Evolutionary conservation across 2,113 vertebrate species (phyloP).

Genomic region (Phoxinus phoxinus): DNA sequence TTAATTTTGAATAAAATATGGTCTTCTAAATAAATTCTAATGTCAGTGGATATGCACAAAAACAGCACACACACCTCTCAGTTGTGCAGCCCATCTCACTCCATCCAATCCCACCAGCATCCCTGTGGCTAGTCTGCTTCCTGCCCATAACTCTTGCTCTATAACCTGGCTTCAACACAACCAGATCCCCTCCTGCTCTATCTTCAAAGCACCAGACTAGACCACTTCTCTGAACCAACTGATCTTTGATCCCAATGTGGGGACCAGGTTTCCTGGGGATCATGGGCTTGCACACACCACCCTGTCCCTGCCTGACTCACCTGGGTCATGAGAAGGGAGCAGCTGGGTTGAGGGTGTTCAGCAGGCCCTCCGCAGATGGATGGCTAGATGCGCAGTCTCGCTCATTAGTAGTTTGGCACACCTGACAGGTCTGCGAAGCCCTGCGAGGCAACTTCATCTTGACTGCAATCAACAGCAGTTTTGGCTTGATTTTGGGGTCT

Average conservation of each 20-base stretch:
- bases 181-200: constrained; percentile 31
- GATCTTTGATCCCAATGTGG: constrained; percentile 53
- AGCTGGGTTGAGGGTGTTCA: constrained; percentile 51
- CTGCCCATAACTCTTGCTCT: constrained; percentile 8
- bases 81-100: not conserved
- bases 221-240: constrained; percentile 43
- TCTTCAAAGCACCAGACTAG: constrained; percentile 55
- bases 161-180: constrained; percentile 19
- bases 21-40: not conserved
- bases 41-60: not conserved
- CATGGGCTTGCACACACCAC: constrained; percentile 43
- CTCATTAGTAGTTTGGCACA: constrained; percentile 50
- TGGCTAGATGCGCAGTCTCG: constrained; percentile 46
- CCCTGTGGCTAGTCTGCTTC: constrained; percentile 21
- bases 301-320: constrained; percentile 51
- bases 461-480: not conserved
- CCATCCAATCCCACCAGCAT: not conserved
- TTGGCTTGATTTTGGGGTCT: not conserved
- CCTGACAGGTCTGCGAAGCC: constrained; percentile 44
- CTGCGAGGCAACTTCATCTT: constrained; percentile 13
- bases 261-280: constrained; percentile 54
- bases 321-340: constrained; percentile 47
- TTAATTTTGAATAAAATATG: not conserved
- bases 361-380: constrained; percentile 58
- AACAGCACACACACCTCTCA: not conserved